Evolutionary conservation across 2,888 invertebrate genomes (phyloP).

Genomic region (Nesidiocoris tenuis): DNA sequence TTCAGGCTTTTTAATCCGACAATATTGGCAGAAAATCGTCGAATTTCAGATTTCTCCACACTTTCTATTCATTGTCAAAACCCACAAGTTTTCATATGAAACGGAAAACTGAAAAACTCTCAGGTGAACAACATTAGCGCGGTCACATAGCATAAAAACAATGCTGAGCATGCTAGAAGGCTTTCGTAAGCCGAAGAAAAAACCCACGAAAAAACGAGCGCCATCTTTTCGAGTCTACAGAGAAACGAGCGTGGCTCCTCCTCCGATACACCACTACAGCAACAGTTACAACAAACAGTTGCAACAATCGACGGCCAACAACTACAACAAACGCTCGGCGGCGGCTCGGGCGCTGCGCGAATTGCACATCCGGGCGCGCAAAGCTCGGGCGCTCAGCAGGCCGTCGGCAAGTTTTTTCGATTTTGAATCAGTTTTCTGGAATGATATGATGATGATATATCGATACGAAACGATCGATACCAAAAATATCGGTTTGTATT

Average conservation of each 20-base stretch:
- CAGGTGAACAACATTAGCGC: too few species aligned
- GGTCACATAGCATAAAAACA: neutral
- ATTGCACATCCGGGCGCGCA: conserved; percentile 15
- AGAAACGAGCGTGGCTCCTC: conserved; percentile 7
- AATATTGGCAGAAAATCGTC: too few species aligned
- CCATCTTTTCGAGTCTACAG: conserved; percentile 34
- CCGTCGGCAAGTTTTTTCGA: conserved; percentile 38
- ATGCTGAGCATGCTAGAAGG: conserved; percentile 28
- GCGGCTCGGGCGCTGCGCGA: conserved; percentile 16
- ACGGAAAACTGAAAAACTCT: too few species aligned
- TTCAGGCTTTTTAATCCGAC: too few species aligned
- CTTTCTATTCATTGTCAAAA: too few species aligned
- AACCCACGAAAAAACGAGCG: conserved; percentile 5
- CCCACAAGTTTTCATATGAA: too few species aligned
- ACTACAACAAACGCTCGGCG: conserved; percentile 23
- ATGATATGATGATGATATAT: too few species aligned
- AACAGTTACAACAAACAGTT: neutral
- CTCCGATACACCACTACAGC: conserved; percentile 31
- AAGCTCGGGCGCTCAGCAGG: conserved; percentile 11
- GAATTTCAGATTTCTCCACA: too few species aligned
- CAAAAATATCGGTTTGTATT: too few species aligned
- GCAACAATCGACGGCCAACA: neutral
- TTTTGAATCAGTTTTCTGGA: too few species aligned
- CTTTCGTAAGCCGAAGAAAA: conserved; percentile 26
- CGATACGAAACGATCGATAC: too few species aligned